Percentiles rank a stretch among this genome's conserved stretches.
phyloP scores from a whole-genome alignment of 1,140 invertebrate species.

The Plectus sambesii region DNA sequence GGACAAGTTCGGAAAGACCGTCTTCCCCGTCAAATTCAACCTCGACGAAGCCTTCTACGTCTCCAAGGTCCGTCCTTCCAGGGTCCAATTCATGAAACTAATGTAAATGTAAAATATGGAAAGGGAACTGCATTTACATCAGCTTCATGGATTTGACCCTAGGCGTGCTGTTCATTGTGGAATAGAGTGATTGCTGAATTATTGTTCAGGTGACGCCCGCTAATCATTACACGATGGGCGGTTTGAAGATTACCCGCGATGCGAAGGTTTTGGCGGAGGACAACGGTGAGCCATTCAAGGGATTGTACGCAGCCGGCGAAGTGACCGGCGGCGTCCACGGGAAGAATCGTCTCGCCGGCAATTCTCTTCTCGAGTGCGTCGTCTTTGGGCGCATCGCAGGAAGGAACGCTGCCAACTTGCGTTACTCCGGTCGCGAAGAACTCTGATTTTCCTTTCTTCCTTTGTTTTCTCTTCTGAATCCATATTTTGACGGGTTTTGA shows the following conservation, averaged over 20 bases:
- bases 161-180: no score
- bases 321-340: conserved; percentile 47
- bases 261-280: conserved; percentile 36
- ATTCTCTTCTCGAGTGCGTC: conserved; percentile 46
- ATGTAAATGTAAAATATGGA: no score
- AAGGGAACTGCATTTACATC: no score
- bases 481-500: no score
- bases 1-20: conserved; percentile 40
- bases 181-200: no score
- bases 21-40: conserved; percentile 38
- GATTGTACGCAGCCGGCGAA: conserved; percentile 45
- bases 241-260: conserved; percentile 33
- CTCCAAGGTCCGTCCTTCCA: conserved; percentile 31
- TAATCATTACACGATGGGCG: conserved; percentile 47
- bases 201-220: conserved; percentile 44
- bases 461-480: no score
- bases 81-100: no score
- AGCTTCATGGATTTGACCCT: no score
- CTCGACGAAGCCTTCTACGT: conserved; percentile 36
- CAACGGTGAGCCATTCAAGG: conserved; percentile 36
- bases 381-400: conserved; percentile 47
- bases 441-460: no score
- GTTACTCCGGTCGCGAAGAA: conserved; percentile 16
- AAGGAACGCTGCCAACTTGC: conserved; percentile 30
- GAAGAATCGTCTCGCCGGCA: conserved; percentile 44